Base-by-base conservation (phyloP, 2,888 invertebrate genomes). In the Magallana nippona region DNA sequence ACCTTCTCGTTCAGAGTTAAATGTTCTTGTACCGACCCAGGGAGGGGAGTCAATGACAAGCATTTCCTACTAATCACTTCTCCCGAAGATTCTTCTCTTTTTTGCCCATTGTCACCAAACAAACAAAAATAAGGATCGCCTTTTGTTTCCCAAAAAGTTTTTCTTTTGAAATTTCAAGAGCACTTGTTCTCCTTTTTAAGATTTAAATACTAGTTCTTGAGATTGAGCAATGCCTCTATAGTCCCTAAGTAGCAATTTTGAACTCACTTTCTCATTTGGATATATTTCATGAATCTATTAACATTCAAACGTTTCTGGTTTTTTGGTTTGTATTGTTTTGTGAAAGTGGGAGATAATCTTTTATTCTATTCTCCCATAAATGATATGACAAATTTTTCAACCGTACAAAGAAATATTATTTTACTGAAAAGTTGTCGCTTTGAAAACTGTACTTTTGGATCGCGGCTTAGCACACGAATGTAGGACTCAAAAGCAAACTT, bases 131-230 rank as follows among this genome's bases (percentile, higher is more conserved):
- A 71, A 71, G 27, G 22, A 44, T 15, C 27, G 3, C 15, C 22
- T 32, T 32, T 71, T 71, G 71, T 71, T 19, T 71, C 27, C 71
- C 22, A 71, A 71, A 71, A 22, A 27, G 32, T 71, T 71, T 71
- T 71, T 27, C 27, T 27, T 71, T 71, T 22, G 19, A 60, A 60
- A 10, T 19, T 19, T 19, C 19, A 19, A 19, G 60, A 60, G 71
- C 22, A 71, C 15, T 71, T 71, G 11, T 27, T 27, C 22, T 27
- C 27, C 32, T 27, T 27, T 63, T 27, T 71, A 13, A 22, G 71
- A 27, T 71, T 71, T 71, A 71, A 71, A 71, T 22, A 71, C 15
- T 27, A 71, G 22, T 71, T 71, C 22, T 13, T 10, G 15, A 22
- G 27, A 71, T 71, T 27, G 27, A 27, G 27, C 71, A 71, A 71